Evolutionary conservation across 2,888 invertebrate genomes (phyloP).

Genomic region (Eupithecia dodoneata): DNA sequence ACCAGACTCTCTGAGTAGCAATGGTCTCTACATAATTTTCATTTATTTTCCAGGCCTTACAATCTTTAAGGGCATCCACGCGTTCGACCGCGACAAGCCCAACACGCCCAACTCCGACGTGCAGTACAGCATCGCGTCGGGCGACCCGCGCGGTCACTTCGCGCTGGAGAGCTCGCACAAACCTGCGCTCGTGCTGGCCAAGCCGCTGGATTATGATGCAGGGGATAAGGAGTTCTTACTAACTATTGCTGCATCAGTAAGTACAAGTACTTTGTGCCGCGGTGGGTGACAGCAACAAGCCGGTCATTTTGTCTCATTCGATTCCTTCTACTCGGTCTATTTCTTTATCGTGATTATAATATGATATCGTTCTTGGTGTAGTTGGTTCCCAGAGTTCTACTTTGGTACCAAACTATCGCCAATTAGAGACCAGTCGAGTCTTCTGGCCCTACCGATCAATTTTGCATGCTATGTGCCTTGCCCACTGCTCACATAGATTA

Average conservation of each 20-base stretch:
- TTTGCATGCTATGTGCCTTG: not conserved
- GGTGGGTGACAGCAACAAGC: not conserved
- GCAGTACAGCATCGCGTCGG: constrained; percentile 90
- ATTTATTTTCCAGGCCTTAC: constrained; percentile 86
- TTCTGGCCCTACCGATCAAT: not conserved
- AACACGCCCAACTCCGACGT: constrained; percentile 95
- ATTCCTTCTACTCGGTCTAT: not conserved
- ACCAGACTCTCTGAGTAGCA: not conserved
- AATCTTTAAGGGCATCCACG: constrained; percentile 91
- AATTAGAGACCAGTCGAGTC: not conserved
- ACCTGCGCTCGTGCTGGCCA: constrained; percentile 89
- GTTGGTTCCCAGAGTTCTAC: not conserved
- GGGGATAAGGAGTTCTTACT: constrained; percentile 91
- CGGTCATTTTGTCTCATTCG: not conserved
- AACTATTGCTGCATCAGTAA: constrained; percentile 90
- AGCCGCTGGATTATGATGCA: constrained; percentile 90
- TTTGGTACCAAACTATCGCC: not conserved
- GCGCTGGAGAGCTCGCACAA: constrained; percentile 91
- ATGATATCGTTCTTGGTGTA: not conserved
- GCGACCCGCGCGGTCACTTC: constrained; percentile 90
- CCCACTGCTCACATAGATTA: no score
- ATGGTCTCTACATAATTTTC: not conserved
- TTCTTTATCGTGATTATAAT: not conserved
- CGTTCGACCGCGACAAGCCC: constrained; percentile 93
- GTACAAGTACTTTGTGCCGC: constrained; percentile 30